Base-by-base conservation (phyloP, 2,888 invertebrate genomes). In the Dermolepida albohirtum region DNA sequence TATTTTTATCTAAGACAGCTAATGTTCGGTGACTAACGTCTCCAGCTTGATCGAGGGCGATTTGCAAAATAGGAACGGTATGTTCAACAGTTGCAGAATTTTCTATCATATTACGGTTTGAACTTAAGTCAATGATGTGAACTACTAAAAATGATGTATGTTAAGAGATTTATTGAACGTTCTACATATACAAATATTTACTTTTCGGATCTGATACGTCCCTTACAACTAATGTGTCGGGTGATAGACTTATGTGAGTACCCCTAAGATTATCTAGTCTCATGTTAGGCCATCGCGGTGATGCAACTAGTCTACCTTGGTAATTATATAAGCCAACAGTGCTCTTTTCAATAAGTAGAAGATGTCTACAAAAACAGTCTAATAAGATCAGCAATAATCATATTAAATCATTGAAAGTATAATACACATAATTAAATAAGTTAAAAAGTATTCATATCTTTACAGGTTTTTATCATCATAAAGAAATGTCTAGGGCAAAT, bases 301-400 rank as follows among this genome's bases (percentile, higher is more conserved):
- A 91, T 8, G 95, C 91, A 22, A 95, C 85, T 47, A 95, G 84
- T 52, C 96, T 89, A 0, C 98, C 98, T 81, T 97, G 96, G 78
- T 97, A 99, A 68, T 93, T 95, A 82, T 97, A 97, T 5, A 98
- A 87, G 73, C 93, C 93, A 11, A 97, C 86, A 1, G 90, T 89
- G 16, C 89, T 88, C 73, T 92, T 90, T 82, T 98, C 98, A 50
- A 97, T 91, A 50, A 98, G 85, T 75, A 97, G 86, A 78, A 99
- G 91, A 78, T 96, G 93, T 80, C 97, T 97, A 79, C 7, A 86
- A 84, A 70, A 34, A 22, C 4, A n/a, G n/a, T n/a, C n/a, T n/a
- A n/a, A n/a, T n/a, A n/a, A n/a, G n/a, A n/a, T n/a, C n/a, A 22
- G 4, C 22, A 22, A 22, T n/a, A n/a, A 22, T 22, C 22, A 22